A percentile compares a stretch with the other conserved stretches of the same genome.
phyloP scores from a whole-genome alignment of 2,113 vertebrate genomes.

The Dicerorhinus sumatrensis region DNA sequence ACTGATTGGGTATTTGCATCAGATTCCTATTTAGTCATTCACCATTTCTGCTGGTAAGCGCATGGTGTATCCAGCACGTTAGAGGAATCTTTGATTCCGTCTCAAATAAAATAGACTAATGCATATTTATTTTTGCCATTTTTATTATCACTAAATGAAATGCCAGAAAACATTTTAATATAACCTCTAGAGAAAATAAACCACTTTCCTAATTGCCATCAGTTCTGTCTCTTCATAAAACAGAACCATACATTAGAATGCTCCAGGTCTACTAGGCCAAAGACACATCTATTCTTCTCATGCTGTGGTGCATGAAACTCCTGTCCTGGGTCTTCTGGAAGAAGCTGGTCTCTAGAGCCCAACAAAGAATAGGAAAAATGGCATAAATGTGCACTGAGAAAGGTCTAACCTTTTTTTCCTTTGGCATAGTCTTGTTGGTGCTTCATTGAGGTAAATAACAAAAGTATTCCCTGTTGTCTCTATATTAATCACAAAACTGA shows the following conservation, averaged over 20 bases:
- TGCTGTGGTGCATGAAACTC: neutral
- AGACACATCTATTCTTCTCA: slow-evolving; percentile 60
- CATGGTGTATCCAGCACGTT: slow-evolving; percentile 77
- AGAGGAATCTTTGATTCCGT: slow-evolving; percentile 78
- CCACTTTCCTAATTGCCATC: slow-evolving; percentile 81
- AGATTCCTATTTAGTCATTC: slow-evolving; percentile 79
- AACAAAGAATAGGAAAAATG: neutral
- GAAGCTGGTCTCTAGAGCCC: neutral
- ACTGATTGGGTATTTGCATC: slow-evolving; percentile 82
- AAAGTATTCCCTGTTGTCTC: neutral
- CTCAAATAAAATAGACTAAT: slow-evolving; percentile 86
- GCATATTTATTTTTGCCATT: slow-evolving; percentile 84
- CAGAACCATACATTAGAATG: slow-evolving; percentile 75
- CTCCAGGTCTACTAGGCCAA: slow-evolving; percentile 66
- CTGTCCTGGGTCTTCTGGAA: neutral
- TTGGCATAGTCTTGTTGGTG: neutral
- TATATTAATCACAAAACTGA: neutral
- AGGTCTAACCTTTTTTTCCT: neutral
- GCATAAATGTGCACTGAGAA: slow-evolving; percentile 46
- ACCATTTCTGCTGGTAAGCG: slow-evolving; percentile 78
- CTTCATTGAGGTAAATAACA: neutral
- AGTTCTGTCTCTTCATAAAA: slow-evolving; percentile 81
- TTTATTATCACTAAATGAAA: slow-evolving; percentile 84
- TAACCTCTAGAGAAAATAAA: slow-evolving; percentile 83
- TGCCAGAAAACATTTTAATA: slow-evolving; percentile 82